Conservation (phyloP, 2,113 vertebrate species). For the Gavialis gangeticus region DNA sequence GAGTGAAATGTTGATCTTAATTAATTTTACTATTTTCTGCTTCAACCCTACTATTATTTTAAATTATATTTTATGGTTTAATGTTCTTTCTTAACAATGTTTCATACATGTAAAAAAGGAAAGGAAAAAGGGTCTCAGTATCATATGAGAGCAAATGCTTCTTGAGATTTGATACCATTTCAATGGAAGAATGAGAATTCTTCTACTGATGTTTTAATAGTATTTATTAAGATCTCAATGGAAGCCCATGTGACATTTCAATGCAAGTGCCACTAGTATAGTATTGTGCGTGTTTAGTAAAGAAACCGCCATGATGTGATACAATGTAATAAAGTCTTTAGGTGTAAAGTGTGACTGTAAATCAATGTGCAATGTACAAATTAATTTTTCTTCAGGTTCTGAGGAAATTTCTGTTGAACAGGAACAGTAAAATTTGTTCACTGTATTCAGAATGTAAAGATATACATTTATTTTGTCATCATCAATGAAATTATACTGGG, state of each 20-base stretch:
- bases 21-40: not conserved
- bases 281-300: slow-evolving; percentile 26
- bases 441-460: rapidly evolving
- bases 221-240: slow-evolving; percentile 41
- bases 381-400: not conserved
- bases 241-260: not conserved
- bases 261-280: not conserved
- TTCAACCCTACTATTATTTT: not conserved
- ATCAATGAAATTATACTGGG: not conserved
- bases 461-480: not conserved
- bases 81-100: slow-evolving; percentile 30
- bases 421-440: not conserved
- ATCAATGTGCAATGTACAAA: not conserved
- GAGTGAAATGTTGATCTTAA: not conserved
- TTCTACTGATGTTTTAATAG: slow-evolving; percentile 57
- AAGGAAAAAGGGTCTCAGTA: slow-evolving; percentile 29
- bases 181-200: slow-evolving; percentile 39
- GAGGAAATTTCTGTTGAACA: not conserved
- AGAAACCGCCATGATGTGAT: slow-evolving; percentile 4
- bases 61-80: not conserved
- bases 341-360: not conserved
- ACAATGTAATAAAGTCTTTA: not conserved
- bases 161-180: slow-evolving; percentile 14
- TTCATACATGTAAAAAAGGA: slow-evolving; percentile 1
- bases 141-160: slow-evolving; percentile 32